phyloP scores from a whole-genome alignment of 1,140 invertebrate species.

The Mercenaria mercenaria region DNA sequence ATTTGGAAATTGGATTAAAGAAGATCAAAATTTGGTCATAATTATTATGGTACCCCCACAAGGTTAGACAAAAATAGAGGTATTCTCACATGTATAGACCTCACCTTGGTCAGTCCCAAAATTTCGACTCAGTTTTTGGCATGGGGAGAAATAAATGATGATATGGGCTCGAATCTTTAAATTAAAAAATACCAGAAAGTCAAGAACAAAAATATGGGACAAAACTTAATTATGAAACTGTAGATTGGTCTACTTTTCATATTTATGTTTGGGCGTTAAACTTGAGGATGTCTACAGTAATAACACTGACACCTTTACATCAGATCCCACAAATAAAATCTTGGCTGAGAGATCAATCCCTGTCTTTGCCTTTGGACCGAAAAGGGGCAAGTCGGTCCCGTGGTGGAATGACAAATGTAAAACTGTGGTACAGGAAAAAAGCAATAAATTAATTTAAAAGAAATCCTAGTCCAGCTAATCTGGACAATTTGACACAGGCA shows the following conservation, averaged over 20 bases:
- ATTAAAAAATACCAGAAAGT: background rate
- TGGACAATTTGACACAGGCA: background rate
- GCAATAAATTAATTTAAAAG: background rate
- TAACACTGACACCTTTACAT: background rate
- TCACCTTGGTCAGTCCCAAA: background rate
- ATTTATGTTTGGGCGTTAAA: background rate
- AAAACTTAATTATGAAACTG: background rate
- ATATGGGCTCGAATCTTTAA: background rate
- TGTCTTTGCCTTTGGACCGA: background rate
- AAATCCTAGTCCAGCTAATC: background rate
- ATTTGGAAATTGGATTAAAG: background rate
- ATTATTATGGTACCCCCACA: background rate
- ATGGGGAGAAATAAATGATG: background rate
- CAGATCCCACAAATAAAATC: background rate
- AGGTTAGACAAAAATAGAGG: background rate
- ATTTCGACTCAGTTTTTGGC: background rate
- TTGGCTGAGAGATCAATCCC: background rate
- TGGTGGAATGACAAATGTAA: slow-evolving; percentile 6
- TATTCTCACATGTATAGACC: background rate
- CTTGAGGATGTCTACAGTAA: background rate
- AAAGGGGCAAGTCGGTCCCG: background rate
- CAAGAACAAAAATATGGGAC: background rate
- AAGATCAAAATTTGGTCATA: background rate
- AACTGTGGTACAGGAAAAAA: background rate
- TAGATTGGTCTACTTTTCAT: background rate